These are phyloP conservation scores for Thera obeliscata DNA, from an alignment of 2,888 invertebrate species.

Conservation along the genomic window DNA sequence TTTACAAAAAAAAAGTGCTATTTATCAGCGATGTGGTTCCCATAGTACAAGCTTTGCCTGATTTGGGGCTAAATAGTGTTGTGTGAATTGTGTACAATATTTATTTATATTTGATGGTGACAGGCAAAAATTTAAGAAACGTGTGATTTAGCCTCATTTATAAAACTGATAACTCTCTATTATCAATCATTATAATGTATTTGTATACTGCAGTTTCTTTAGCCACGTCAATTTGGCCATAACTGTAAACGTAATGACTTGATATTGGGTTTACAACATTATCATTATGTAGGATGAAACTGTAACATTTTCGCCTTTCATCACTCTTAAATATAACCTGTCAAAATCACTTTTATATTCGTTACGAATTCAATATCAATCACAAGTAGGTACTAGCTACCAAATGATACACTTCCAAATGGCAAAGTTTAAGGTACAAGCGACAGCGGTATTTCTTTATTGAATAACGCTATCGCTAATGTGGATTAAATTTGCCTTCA, in stretches of 20 bases:
- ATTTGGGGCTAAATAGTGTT: too few relatives aligned
- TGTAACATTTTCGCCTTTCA: constrained; percentile 41
- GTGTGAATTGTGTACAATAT: too few relatives aligned
- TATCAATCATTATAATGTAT: too few relatives aligned
- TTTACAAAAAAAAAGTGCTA: too few relatives aligned
- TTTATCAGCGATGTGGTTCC: too few relatives aligned
- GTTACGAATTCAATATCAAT: constrained; percentile 75
- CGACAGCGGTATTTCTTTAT: constrained; percentile 40
- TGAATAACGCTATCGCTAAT: too few relatives aligned
- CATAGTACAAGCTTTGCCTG: too few relatives aligned
- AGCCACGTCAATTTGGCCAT: constrained; percentile 32
- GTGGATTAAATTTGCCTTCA: too few relatives aligned
- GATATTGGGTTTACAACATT: constrained; percentile 31
- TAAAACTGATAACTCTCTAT: too few relatives aligned
- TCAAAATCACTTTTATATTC: constrained; percentile 72
- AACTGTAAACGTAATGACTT: constrained; percentile 48
- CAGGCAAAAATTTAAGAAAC: too few relatives aligned
- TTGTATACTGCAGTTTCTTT: neutral
- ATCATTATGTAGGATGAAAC: constrained; percentile 42
- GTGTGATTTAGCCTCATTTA: too few relatives aligned
- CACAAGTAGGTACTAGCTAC: constrained; percentile 55
- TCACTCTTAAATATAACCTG: constrained; percentile 60
- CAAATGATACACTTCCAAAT: constrained; percentile 47
- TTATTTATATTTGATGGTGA: too few relatives aligned
- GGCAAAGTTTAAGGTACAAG: constrained; percentile 36